phyloP scores from a whole-genome alignment of 2,888 invertebrate species.

The Leptinotarsa peninsularis region DNA sequence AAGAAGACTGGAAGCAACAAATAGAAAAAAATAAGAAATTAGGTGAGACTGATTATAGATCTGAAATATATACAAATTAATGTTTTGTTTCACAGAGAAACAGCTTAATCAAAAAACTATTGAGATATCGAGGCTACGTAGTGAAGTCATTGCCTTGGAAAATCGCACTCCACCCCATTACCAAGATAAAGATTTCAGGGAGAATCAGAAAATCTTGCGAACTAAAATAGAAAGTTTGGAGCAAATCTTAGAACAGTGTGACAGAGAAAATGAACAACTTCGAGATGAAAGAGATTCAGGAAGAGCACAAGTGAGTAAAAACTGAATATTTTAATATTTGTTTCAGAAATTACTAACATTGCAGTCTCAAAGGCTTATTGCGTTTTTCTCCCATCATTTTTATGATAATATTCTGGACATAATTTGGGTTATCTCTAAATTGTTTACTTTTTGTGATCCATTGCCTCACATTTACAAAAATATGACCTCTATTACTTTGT shows the following conservation, averaged over 20 bases:
- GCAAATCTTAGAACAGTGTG: conserved; percentile 67
- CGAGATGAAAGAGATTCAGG: conserved; percentile 69
- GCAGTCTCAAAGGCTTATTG: too few relatives aligned
- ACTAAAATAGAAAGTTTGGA: conserved; percentile 71
- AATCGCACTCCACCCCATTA: conserved; percentile 57
- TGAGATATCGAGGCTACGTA: conserved; percentile 63
- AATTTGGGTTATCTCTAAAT: too few relatives aligned
- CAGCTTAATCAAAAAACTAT: conserved; percentile 63
- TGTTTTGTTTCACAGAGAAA: conserved; percentile 51
- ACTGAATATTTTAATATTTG: neutral
- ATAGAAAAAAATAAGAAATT: conserved; percentile 70
- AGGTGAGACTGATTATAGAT: conserved; percentile 59
- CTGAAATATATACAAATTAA: neutral
- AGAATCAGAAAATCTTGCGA: conserved; percentile 59
- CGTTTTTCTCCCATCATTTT: too few relatives aligned
- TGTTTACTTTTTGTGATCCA: too few relatives aligned
- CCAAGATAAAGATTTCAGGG: conserved; percentile 54
- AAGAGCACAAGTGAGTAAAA: conserved; percentile 61
- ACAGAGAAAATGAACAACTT: conserved; percentile 69
- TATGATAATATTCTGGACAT: too few relatives aligned
- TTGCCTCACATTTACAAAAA: too few relatives aligned
- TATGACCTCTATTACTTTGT: too few relatives aligned
- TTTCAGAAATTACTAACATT: neutral
- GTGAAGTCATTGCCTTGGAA: conserved; percentile 59
- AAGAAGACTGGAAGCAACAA: conserved; percentile 71